Base-by-base conservation (phyloP, 2,113 vertebrate species). In the Oenanthe oenanthe region DNA sequence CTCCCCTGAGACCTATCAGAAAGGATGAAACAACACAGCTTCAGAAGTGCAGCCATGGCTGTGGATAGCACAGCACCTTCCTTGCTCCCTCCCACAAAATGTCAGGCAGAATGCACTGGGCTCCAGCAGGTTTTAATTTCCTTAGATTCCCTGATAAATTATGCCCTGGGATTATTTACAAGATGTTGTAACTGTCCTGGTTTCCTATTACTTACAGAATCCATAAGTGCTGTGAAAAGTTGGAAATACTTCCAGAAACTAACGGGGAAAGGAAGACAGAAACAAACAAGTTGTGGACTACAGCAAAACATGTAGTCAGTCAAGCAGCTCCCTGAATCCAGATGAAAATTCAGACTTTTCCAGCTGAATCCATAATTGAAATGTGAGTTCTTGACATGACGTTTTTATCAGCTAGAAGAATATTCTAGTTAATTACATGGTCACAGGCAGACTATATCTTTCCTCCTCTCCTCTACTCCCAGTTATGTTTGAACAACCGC, bases 1-100 rank as follows among this genome's bases (percentile, higher is more conserved):
- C 99, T 83, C 99, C 99, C 19, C 99, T 98, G 75, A 99, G 98
- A 80, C 99, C 99, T 99, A 66, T 5, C 53, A 6, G 6, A 65
- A 74, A 82, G 45, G 95, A 93, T 3, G 32, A 85, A 67, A 93
- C 1, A 34, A 62, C 15, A 71, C 63, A 78, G 70, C 53, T 60
- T 95, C 42, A 84, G 34, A 83, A 67, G 16, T 20, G 32, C n/a
- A 91, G 42, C 56, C 1, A 0, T 7, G 6, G 21, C 54, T 11
- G 9, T n/a, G 56, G 13, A 12, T 2, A 78, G 17, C 5, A 56
- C 28, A 62, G 80, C 22, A 58, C 5, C 28, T 70, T 38, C 31
- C 72, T 68, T 45, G n/a, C 48, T 60, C n/a, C 43, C 14, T 63
- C 36, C 19, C n/a, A 73, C 29, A 50, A 67, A 60, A 12, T 7